These are phyloP conservation scores for Anoplius nigerrimus DNA, from an alignment of 2,888 invertebrate genomes.

Conservation along the genomic window DNA sequence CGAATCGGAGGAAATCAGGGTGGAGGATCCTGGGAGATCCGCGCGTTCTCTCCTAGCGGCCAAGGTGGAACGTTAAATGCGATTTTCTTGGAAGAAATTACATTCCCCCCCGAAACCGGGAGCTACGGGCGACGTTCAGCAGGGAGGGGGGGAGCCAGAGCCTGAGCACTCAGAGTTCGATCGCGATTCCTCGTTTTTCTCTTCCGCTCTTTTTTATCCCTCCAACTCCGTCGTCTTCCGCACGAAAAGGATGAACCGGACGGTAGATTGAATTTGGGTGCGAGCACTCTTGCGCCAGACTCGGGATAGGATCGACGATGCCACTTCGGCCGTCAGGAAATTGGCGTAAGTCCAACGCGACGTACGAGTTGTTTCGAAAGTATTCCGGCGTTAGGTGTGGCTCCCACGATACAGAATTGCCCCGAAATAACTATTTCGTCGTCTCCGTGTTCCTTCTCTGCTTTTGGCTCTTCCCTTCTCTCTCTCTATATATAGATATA, in stretches of 20 bases:
- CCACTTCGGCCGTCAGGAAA: slow-evolving; percentile 20
- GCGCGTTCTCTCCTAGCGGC: too few relatives aligned
- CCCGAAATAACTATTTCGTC: slow-evolving; percentile 49
- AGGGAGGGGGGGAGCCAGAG: too few relatives aligned
- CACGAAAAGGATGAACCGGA: slow-evolving; percentile 31
- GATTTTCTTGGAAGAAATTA: slow-evolving; percentile 34
- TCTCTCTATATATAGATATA: too few relatives aligned
- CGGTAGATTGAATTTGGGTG: slow-evolving; percentile 51
- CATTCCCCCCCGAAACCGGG: slow-evolving; percentile 19
- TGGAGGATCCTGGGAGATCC: background rate
- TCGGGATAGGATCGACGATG: background rate
- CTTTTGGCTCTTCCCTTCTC: background rate
- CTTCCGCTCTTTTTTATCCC: background rate
- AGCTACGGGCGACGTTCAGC: too few relatives aligned
- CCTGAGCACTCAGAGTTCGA: background rate
- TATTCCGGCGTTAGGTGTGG: slow-evolving; percentile 40
- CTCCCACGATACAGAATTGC: slow-evolving; percentile 50
- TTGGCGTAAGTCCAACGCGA: slow-evolving; percentile 59
- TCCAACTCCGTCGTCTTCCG: slow-evolving; percentile 27
- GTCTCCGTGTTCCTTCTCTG: background rate
- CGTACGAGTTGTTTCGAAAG: slow-evolving; percentile 42
- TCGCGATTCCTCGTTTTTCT: background rate
- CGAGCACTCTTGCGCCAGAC: slow-evolving; percentile 13
- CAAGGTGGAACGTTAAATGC: slow-evolving; percentile 20
- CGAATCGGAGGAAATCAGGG: background rate